phyloP scores from a whole-genome alignment of 2,113 vertebrate genomes.

The Tenrec ecaudatus region DNA sequence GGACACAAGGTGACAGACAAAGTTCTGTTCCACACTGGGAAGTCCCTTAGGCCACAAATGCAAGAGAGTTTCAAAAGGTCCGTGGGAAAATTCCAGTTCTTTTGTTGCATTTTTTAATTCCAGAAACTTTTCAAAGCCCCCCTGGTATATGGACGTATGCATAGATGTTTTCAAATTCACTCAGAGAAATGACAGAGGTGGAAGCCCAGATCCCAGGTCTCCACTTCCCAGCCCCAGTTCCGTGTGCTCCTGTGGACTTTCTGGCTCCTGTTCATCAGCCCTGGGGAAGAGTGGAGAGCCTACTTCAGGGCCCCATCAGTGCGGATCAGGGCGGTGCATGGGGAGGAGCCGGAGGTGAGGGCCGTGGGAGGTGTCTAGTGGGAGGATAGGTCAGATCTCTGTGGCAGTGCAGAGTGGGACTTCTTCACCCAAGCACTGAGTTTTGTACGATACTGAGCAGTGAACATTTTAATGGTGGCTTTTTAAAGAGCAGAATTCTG shows the following conservation, averaged over 20 bases:
- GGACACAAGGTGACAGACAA: background rate
- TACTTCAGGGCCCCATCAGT: background rate
- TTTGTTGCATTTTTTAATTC: too few relatives aligned
- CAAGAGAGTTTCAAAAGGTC: too few relatives aligned
- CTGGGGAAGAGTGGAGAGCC: background rate
- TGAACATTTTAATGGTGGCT: background rate
- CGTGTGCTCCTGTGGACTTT: background rate
- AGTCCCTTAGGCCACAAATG: background rate
- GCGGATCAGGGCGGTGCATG: too few relatives aligned
- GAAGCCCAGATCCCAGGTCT: too few relatives aligned
- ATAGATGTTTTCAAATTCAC: background rate
- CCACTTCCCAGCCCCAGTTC: too few relatives aligned
- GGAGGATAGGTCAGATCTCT: conserved; percentile 27
- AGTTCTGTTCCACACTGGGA: background rate
- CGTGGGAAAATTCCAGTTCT: too few relatives aligned
- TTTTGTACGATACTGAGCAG: background rate
- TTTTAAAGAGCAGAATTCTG: background rate
- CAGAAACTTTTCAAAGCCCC: too few relatives aligned
- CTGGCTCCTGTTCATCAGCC: background rate
- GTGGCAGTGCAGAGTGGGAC: rapidly evolving
- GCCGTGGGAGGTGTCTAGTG: conserved; percentile 60
- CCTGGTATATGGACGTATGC: background rate
- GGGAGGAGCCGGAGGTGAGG: background rate
- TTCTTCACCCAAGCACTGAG: background rate
- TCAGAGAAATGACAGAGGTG: background rate